Base-by-base conservation (phyloP, 2,113 vertebrate genomes). In the Etia nguti region DNA sequence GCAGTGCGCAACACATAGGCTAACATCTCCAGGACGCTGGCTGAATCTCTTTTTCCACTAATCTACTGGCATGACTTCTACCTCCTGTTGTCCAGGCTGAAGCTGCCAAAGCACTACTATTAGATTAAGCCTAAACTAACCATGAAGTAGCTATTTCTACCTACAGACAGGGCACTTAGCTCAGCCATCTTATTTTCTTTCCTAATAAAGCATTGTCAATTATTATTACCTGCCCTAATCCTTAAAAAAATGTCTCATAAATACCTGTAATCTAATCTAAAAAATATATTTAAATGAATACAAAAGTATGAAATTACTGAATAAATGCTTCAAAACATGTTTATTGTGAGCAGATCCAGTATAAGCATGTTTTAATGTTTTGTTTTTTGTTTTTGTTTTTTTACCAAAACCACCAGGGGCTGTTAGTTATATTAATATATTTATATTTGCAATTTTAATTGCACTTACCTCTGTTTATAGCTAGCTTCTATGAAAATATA, bases 51-150 rank as follows among this genome's bases (percentile, higher is more conserved):
- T 86, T 80, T 84, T 55, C 60, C 60, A 4, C 86, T 96, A 95
- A 96, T 95, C 95, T 94, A 80, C 56, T 90, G 86, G 84, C 90
- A 84, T 34, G 59, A 38, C 75, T 22, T 93, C 85, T 84, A 55
- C 88, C 84, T 90, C 68, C 93, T 90, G 83, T 68, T 34, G 57
- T 41, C 60, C 70, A 46, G 36, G 31, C 59, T 62, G 82, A 26
- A 84, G 87, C 82, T 91, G 88, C 83, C 83, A 89, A 89, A 84
- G 86, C 24, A 16, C 80, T 86, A 46, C 70, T 60, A 36, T 56
- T 79, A 26, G 73, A 75, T 65, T 60, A 86, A 89, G 75, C 77
- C 82, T 62, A 50, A 48, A 41, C 43, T 38, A 60, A 77, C 31
- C n/a, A 31, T 52, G 36, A 83, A 82, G 68, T 52, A 50, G 24